These are phyloP conservation scores for Acestrorhynchus altus DNA, from an alignment of 2,797 vertebrate genomes.

Conservation along the genomic window DNA sequence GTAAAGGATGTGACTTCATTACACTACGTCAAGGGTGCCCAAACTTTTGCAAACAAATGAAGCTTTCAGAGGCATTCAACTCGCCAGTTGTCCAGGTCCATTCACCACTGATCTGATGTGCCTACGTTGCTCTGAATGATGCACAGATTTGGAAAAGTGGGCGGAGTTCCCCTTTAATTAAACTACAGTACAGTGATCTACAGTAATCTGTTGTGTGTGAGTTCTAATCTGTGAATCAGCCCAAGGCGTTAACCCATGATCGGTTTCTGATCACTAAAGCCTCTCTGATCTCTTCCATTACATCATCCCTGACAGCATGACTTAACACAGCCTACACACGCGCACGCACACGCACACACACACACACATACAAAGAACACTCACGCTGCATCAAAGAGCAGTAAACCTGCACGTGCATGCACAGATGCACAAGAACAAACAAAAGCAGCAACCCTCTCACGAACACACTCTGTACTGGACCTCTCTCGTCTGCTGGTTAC, in stretches of 20 bases:
- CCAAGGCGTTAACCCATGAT: background rate
- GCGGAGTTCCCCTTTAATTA: no score
- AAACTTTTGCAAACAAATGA: no score
- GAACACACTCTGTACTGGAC: background rate
- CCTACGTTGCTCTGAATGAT: no score
- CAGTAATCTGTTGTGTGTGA: no score
- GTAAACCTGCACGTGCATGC: background rate
- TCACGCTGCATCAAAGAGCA: background rate
- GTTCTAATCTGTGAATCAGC: background rate
- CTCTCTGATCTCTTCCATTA: slow-evolving; percentile 57
- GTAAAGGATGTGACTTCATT: no score
- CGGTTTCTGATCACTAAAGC: background rate
- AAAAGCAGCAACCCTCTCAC: slow-evolving; percentile 19
- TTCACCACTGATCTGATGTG: no score
- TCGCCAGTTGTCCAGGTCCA: no score
- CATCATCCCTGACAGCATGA: background rate
- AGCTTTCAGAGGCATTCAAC: no score
- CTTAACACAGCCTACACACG: slow-evolving; percentile 4
- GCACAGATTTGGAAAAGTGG: no score
- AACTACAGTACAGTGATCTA: no score
- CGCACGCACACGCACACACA: slow-evolving; percentile 27
- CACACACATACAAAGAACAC: slow-evolving; percentile 10
- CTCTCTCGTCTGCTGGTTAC: background rate
- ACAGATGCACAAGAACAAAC: slow-evolving; percentile 10
- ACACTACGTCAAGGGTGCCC: no score